Conservation (phyloP, 1,140 invertebrate genomes). For the Caenorhabditis briggsae region DNA sequence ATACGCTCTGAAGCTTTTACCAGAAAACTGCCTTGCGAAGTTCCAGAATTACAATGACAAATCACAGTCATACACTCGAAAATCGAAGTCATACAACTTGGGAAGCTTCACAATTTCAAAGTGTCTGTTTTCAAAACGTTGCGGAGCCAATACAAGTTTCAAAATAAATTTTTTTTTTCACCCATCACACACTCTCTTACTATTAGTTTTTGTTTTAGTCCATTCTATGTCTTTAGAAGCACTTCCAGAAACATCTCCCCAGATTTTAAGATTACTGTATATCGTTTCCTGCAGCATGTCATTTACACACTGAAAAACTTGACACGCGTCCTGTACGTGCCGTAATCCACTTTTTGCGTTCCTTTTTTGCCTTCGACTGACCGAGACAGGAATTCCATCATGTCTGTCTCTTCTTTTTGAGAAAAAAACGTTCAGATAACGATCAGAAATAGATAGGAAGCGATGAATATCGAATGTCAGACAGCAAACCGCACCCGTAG, state of each 20-base stretch:
- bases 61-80: too few relatives aligned
- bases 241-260: neutral
- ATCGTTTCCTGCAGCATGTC: neutral
- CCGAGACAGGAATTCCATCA: neutral
- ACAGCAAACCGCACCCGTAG: neutral
- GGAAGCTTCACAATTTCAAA: too few relatives aligned
- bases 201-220: too few relatives aligned
- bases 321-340: conserved; percentile 13
- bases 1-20: too few relatives aligned
- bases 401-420: neutral
- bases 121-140: too few relatives aligned
- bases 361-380: neutral
- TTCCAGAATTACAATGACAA: too few relatives aligned
- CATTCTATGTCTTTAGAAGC: too few relatives aligned
- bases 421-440: conserved; percentile 36
- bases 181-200: too few relatives aligned
- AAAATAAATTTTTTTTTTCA: too few relatives aligned
- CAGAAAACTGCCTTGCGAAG: too few relatives aligned
- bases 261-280: neutral
- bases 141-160: too few relatives aligned
- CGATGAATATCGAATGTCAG: neutral
- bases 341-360: conserved; percentile 19
- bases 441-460: conserved; percentile 17
- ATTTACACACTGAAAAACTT: neutral
- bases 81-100: too few relatives aligned